These are phyloP conservation scores for Zoanthus sansibaricus DNA, from an alignment of 92 coral and sea anemone species.

Conservation along the genomic window DNA sequence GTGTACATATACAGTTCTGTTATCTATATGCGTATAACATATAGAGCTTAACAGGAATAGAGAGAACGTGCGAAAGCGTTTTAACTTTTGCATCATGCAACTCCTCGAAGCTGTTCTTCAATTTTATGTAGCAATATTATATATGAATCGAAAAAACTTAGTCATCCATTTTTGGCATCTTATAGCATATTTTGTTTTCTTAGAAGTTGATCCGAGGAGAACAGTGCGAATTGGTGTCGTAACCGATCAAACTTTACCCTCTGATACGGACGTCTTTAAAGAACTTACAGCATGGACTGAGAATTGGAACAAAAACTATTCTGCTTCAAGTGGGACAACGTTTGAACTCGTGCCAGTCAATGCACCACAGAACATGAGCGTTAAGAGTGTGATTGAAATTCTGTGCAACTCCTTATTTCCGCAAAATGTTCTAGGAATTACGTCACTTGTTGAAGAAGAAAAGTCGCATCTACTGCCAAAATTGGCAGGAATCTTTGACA, in stretches of 20 bases:
- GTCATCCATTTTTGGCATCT: conserved; percentile 1
- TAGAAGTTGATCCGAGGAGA: background rate
- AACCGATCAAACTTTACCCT: background rate
- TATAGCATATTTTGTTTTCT: background rate
- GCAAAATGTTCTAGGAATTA: conserved; percentile 21
- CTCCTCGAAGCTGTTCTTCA: no score
- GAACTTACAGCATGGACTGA: conserved; percentile 9
- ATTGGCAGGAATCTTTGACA: conserved; percentile 24
- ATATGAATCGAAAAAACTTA: background rate
- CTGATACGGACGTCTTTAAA: background rate
- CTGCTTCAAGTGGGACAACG: conserved; percentile 18
- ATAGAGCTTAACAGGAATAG: no score
- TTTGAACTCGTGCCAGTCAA: conserved; percentile 21
- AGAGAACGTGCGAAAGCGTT: no score
- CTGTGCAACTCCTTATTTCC: conserved; percentile 23
- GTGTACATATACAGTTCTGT: no score
- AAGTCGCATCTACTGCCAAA: conserved; percentile 16
- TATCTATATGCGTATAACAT: no score
- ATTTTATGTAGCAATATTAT: background rate
- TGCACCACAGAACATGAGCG: background rate
- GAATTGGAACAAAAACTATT: conserved; percentile 18
- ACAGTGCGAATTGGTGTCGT: background rate
- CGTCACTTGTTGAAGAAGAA: conserved; percentile 1
- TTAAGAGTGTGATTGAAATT: background rate
- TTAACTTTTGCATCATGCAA: no score